Percentiles rank a stretch among this genome's conserved stretches.
These are phyloP conservation scores for Drosophila navojoa DNA, from an alignment of 1,140 invertebrate genomes.

Conservation along the genomic window DNA sequence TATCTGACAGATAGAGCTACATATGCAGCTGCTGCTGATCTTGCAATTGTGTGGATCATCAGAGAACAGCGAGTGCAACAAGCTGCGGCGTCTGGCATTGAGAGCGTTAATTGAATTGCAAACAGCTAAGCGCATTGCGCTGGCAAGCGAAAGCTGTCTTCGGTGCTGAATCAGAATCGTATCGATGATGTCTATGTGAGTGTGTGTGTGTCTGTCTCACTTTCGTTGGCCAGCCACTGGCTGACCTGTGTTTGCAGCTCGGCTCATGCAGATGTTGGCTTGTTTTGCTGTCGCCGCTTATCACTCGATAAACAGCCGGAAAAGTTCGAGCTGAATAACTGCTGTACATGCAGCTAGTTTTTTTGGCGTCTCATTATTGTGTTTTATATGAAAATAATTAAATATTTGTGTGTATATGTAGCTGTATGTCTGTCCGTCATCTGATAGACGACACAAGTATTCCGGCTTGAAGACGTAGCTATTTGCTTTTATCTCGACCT, in stretches of 20 bases:
- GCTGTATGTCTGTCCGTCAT: background rate
- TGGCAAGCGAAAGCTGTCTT: conserved; percentile 48
- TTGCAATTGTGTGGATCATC: conserved; percentile 62
- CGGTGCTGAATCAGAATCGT: conserved; percentile 20
- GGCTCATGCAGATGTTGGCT: conserved; percentile 11
- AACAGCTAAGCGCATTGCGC: conserved; percentile 41
- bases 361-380: background rate
- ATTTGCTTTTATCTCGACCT: background rate
- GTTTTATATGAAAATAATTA: too few relatives aligned
- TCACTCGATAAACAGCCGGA: conserved; percentile 21
- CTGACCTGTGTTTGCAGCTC: conserved; percentile 33
- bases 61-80: conserved; percentile 13
- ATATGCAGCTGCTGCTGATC: conserved; percentile 42
- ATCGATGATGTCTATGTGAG: conserved; percentile 10
- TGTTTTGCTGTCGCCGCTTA: conserved; percentile 18
- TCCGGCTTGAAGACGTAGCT: conserved; percentile 7
- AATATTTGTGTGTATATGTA: background rate
- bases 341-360: background rate
- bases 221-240: conserved; percentile 19
- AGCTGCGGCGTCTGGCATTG: conserved; percentile 52
- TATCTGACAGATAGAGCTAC: conserved; percentile 18
- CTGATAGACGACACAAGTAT: conserved; percentile 1
- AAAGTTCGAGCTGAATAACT: conserved; percentile 8
- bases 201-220: conserved; percentile 13
- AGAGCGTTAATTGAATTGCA: conserved; percentile 79